Percentiles rank a stretch among this genome's conserved stretches.
Evolutionary conservation across 2,113 vertebrate genomes (phyloP).

Genomic region (Electrona antarctica): DNA sequence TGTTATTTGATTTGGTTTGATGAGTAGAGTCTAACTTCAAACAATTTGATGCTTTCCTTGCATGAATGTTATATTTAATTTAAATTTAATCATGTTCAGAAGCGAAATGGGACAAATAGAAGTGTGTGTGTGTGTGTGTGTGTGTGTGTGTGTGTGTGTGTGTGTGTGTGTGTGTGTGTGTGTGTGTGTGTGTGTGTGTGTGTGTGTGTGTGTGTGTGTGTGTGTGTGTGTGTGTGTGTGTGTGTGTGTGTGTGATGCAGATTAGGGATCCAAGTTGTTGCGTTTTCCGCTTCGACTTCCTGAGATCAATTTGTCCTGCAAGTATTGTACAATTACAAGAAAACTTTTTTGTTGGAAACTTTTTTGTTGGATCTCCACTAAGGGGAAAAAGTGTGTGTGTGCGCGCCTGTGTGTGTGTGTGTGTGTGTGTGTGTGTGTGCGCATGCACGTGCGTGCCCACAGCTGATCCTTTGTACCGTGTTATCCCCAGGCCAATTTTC

Average conservation of each 20-base stretch:
- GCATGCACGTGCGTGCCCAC: background rate
- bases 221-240: background rate
- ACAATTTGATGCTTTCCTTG: no score
- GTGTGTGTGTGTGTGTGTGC: background rate
- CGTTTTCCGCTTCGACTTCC: no score
- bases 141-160: background rate
- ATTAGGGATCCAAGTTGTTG: no score
- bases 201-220: background rate
- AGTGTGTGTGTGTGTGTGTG: background rate
- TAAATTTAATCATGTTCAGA: no score
- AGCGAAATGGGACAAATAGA: no score
- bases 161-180: background rate
- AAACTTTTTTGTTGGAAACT: no score
- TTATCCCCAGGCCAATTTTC: constrained; percentile 62
- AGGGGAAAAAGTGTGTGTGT: background rate
- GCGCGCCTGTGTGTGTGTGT: background rate
- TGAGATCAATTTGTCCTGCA: no score
- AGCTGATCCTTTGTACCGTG: constrained; percentile 48
- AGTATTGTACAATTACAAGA: no score
- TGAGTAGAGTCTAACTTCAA: no score
- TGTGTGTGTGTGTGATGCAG: background rate
- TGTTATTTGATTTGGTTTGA: no score
- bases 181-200: constrained; percentile 1
- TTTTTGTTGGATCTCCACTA: no score
- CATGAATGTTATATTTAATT: no score